Conservation (phyloP, 53 echinoderm and acorn worm genomes). For the Paelopatides confundens region DNA sequence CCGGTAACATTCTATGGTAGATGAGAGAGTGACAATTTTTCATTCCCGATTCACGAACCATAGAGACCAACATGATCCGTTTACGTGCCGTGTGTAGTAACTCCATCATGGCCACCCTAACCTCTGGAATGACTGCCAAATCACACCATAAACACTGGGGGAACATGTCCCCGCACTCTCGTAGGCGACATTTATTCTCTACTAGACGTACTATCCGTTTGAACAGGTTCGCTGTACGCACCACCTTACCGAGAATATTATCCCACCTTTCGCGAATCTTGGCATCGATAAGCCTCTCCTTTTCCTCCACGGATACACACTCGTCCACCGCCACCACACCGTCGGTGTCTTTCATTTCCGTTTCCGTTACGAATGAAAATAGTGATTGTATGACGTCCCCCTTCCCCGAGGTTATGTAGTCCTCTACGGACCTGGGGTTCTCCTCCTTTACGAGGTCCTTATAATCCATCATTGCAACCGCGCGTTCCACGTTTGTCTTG, state of each 20-base stretch:
- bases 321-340: neutral
- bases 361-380: neutral
- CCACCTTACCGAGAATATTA: neutral
- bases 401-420: neutral
- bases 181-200: neutral
- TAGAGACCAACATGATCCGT: neutral
- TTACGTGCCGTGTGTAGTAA: neutral
- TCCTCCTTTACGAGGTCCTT: neutral
- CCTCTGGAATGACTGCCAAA: neutral
- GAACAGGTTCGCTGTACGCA: neutral
- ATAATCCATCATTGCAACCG: neutral
- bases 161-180: neutral
- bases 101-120: neutral
- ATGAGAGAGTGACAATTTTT: neutral
- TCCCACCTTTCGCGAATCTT: neutral
- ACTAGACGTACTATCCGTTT: neutral
- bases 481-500: neutral
- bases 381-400: neutral
- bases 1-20: neutral
- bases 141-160: neutral
- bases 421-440: neutral
- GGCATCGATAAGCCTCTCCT: neutral
- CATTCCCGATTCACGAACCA: neutral
- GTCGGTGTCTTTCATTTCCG: too few species aligned
- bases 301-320: neutral